These are phyloP conservation scores for Cromileptes altivelis DNA, from an alignment of 2,113 vertebrate species.

Conservation along the genomic window DNA sequence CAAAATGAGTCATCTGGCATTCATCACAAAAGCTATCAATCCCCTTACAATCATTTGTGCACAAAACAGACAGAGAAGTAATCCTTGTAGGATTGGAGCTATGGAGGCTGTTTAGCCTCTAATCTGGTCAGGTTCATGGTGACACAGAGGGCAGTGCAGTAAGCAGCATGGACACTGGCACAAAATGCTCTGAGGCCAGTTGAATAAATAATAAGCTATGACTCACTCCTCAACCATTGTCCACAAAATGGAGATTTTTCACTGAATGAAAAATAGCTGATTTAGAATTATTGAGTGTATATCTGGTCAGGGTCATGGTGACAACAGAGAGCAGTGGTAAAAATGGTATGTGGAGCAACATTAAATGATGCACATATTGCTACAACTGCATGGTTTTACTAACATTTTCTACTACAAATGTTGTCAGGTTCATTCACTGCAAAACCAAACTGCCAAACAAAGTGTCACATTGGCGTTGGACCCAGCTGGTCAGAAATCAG, in stretches of 20 bases:
- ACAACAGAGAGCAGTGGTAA: neutral
- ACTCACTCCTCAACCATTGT: neutral
- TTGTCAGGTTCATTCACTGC: constrained; percentile 2
- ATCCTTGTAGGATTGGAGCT: neutral
- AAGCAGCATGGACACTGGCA: neutral
- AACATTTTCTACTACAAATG: constrained; percentile 1
- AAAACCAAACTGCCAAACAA: neutral
- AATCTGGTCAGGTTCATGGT: neutral
- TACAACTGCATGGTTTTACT: neutral
- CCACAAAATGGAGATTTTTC: neutral
- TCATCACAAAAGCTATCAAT: neutral
- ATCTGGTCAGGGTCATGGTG: neutral
- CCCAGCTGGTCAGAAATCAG: constrained; percentile 38
- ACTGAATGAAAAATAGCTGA: neutral
- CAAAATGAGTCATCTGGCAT: too few species aligned
- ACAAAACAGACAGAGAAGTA: neutral
- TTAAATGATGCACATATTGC: neutral
- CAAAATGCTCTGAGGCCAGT: neutral
- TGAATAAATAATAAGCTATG: constrained; percentile 19
- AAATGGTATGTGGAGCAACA: neutral
- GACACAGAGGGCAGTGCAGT: constrained; percentile 12
- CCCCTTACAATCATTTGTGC: neutral
- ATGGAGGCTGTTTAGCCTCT: neutral
- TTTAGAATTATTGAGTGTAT: neutral
- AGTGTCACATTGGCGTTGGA: neutral